Evolutionary conservation across 64 coral and sea anemone genomes (phyloP), one percentile per base, ranked within the genome.

Genomic region (Pocillopora damicornis): DNA sequence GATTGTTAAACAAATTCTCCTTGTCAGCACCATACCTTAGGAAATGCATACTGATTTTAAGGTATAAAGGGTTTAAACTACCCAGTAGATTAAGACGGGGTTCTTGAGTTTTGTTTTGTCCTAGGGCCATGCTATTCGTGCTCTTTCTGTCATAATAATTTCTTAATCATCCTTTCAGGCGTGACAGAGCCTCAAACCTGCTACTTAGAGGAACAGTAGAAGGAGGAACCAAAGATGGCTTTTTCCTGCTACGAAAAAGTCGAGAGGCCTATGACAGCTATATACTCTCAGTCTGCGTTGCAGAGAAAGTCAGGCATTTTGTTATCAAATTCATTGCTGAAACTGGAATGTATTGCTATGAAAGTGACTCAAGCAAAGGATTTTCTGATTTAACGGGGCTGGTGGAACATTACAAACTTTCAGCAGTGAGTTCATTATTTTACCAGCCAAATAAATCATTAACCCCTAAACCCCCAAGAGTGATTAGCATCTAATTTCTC

Each of bases 161-260:
- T 2, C 20, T 74, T 57, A 30, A 2, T 56, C 77, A 2, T 73
- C 63, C 13, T 60, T 82, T 1, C 25, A 91, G 89, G 23, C 89
- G 89, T 2, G 1, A 67, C 37, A 86, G 25, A 61, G 82, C 72
- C 14, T 61, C 23, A 42, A 58, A 64, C 60, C 37, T 86, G 1
- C 37, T 91, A 34, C 61, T 79, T 23, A 74, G 63, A 35, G 36
- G 26, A 38, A 30, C 35, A 38, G 60, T 20, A 23, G 60, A 91
- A 60, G 42, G 42, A 51, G 42, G 7, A 51, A 51, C 42, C 42
- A 51, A 51, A 51, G 75, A 91, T 91, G 89, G 89, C 6, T 58
- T 36, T 2, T 91, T 78, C 59, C 26, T 91, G 61, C 63, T 91
- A 9, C 59, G 89, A 79, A 75, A 71, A 20, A 79, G 81, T 17